Conservation (phyloP, 1,140 invertebrate genomes). For the Scaptomyza graminum region DNA sequence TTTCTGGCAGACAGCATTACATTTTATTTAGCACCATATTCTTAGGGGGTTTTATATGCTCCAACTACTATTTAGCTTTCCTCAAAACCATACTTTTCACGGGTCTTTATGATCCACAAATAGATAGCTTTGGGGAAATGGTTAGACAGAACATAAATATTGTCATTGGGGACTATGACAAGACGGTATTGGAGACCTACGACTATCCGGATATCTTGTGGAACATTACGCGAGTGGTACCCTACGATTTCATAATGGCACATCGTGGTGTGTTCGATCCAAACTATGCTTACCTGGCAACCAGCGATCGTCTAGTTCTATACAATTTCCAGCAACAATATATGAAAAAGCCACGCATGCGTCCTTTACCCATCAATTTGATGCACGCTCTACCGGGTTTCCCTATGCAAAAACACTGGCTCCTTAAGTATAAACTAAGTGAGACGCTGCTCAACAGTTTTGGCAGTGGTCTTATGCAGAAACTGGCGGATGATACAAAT, state of each 20-base stretch:
- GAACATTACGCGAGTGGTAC: slow-evolving; percentile 34
- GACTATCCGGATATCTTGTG: slow-evolving; percentile 40
- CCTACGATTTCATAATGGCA: slow-evolving; percentile 30
- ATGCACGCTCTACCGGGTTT: slow-evolving; percentile 49
- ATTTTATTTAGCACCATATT: slow-evolving; percentile 40
- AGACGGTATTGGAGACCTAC: slow-evolving; percentile 20
- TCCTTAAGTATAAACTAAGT: slow-evolving; percentile 53
- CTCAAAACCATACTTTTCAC: slow-evolving; percentile 49
- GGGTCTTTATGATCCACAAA: slow-evolving; percentile 50
- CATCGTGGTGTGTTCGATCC: slow-evolving; percentile 45
- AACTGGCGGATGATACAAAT: slow-evolving; percentile 43
- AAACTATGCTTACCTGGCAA: slow-evolving; percentile 49
- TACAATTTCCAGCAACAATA: slow-evolving; percentile 52
- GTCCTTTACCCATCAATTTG: slow-evolving; percentile 32
- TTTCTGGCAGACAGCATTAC: slow-evolving; percentile 15
- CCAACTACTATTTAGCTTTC: slow-evolving; percentile 51
- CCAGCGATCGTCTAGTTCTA: slow-evolving; percentile 45
- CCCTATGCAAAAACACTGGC: slow-evolving; percentile 52
- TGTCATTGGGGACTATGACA: slow-evolving; percentile 50
- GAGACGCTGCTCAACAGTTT: slow-evolving; percentile 50
- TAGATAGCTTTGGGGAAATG: slow-evolving; percentile 48
- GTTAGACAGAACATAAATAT: slow-evolving; percentile 38
- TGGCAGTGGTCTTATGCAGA: slow-evolving; percentile 44
- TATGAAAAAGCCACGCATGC: slow-evolving; percentile 46
- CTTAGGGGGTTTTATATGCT: slow-evolving; percentile 37